Base-by-base conservation (phyloP, 92 coral and sea anemone genomes). In the Montipora capitata region DNA sequence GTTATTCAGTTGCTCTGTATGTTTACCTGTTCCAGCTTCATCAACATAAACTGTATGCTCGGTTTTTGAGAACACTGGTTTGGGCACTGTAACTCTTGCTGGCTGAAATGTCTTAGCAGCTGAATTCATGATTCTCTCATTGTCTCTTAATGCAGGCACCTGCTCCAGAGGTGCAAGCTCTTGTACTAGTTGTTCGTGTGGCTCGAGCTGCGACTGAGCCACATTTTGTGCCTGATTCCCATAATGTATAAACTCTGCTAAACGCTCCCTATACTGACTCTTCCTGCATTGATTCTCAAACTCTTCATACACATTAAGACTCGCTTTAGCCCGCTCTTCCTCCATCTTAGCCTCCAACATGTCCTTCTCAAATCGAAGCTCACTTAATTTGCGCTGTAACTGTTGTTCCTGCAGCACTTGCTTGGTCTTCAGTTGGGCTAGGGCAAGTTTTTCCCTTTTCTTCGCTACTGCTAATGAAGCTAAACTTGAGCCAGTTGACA, bases 281-380 rank as follows among this genome's bases (percentile, higher is more conserved):
- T 18, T 2, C 2, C 9, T 69, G 15, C n/a, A 2, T 40, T 69
- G 43, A 3, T 9, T 13, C 2, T 41, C 74, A n/a, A n/a, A 18
- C 11, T 41, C 27, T 69, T 69, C 52, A 13, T 40, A 40, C 6
- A 40, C 56, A 39, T 58, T 16, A 14, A 77, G 13, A 18, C 69
- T 58, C 14, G 56, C 81, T 58, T 51, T 27, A 58, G 68, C 69
- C 54, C 56, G 15, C 39, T 77, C 81, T 59, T 77, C 69, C 40
- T 77, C 69, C 81, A 39, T 77, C n/a, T 15, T 39, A 43, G 81
- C 81, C 68, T 77, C 81, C 68, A 58, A 58, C n/a, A 77, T 3
- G n/a, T 77, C 81, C 51, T 15, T 77, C 5, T 40, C 69, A 77
- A 58, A 77, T 45, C n/a, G 54, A 2, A 58, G 20, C 14, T 76